Evolutionary conservation across 2,888 invertebrate species (phyloP).

Genomic region (Podabrus alpinus): DNA sequence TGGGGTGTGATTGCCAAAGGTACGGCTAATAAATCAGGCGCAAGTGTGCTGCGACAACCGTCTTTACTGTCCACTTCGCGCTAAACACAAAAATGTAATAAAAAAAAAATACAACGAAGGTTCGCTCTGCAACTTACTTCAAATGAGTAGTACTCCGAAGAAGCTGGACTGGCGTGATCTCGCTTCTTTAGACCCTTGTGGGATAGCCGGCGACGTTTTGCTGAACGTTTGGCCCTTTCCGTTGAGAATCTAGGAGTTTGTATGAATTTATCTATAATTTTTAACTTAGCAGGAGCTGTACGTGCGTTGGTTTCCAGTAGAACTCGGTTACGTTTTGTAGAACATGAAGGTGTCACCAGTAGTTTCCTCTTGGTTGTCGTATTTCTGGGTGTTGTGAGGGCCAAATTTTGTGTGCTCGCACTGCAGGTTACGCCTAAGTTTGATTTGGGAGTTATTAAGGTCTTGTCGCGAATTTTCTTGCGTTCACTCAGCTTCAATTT

Average conservation of each 20-base stretch:
- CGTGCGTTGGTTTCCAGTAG: neutral
- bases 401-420: conserved; percentile 8
- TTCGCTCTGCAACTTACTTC: conserved; percentile 16
- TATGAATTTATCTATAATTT: neutral
- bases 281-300: conserved; percentile 20
- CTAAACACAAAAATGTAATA: conserved; percentile 16
- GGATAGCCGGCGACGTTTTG: conserved; percentile 23
- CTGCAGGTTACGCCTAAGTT: neutral
- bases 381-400: neutral
- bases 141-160: conserved; percentile 23
- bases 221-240: conserved; percentile 23
- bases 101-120: neutral
- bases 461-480: conserved; percentile 52
- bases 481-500: conserved; percentile 60
- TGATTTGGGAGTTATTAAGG: conserved; percentile 10
- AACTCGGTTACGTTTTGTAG: neutral
- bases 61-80: conserved; percentile 18
- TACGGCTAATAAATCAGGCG: conserved; percentile 4
- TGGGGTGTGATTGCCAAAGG: conserved; percentile 19
- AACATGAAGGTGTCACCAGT: neutral
- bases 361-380: conserved; percentile 9
- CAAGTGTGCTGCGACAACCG: conserved; percentile 28
- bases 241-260: conserved; percentile 13
- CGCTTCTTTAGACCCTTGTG: conserved; percentile 1
- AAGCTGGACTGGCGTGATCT: neutral